Conservation (phyloP, 2,113 vertebrate species). For the Platycercus adscitus region DNA sequence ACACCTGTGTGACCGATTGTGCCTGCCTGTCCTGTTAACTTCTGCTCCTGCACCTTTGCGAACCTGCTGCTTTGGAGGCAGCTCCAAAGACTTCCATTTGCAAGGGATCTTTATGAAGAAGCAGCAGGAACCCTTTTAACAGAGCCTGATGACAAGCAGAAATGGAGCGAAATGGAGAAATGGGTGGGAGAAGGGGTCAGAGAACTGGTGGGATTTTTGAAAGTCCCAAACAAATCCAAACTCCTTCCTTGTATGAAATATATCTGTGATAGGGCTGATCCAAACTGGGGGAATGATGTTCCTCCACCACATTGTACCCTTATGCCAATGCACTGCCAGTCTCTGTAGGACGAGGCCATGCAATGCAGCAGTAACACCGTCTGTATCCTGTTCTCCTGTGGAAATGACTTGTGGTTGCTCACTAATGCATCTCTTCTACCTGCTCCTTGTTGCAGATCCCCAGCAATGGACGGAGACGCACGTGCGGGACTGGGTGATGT, state of each 20-base stretch:
- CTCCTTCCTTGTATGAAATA: neutral
- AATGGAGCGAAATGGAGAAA: neutral
- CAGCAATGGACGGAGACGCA: constrained; percentile 95
- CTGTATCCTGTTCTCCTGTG: neutral
- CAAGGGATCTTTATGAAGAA: neutral
- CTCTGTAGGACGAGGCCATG: neutral
- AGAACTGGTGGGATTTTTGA: neutral
- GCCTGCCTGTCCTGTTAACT: neutral
- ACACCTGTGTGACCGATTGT: neutral
- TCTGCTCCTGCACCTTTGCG: neutral
- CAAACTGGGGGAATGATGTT: neutral
- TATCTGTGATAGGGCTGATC: rapidly evolving
- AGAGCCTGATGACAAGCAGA: neutral
- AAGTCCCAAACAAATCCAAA: neutral
- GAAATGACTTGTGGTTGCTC: neutral
- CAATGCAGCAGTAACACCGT: neutral
- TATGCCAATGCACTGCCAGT: neutral
- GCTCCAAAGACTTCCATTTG: neutral
- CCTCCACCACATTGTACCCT: neutral
- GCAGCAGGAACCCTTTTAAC: neutral
- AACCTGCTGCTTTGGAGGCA: neutral
- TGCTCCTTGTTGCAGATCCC: constrained; percentile 81
- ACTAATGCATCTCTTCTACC: neutral
- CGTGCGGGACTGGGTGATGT: constrained; percentile 93
- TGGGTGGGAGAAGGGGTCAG: neutral